Percentiles rank a stretch among this genome's conserved stretches.
phyloP scores from a whole-genome alignment of 2,888 invertebrate genomes.

The Cheilosia vernalis region DNA sequence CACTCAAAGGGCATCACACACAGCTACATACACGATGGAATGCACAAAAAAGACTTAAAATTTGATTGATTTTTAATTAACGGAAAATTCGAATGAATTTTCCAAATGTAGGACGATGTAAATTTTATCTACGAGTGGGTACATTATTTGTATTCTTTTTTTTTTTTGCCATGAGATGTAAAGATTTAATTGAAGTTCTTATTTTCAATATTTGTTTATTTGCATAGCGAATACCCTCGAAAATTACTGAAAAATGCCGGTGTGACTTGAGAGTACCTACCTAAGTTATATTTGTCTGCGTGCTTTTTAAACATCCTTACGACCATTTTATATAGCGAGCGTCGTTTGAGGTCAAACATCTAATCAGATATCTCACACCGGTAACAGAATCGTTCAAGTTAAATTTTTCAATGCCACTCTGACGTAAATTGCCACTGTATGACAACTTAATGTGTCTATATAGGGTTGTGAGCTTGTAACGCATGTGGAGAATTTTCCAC shows the following conservation, averaged over 20 bases:
- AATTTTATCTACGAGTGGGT: slow-evolving; percentile 27
- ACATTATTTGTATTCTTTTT: background rate
- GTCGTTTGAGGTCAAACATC: background rate
- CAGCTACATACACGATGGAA: slow-evolving; percentile 51
- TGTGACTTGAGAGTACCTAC: background rate
- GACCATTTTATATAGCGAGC: background rate
- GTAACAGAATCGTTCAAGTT: background rate
- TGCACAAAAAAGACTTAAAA: slow-evolving; percentile 75
- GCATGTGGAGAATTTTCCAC: slow-evolving; percentile 65
- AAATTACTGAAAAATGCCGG: background rate
- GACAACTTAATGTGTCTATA: slow-evolving; percentile 23
- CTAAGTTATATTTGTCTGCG: background rate
- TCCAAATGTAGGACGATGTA: slow-evolving; percentile 26
- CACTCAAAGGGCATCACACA: slow-evolving; percentile 52
- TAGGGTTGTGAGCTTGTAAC: slow-evolving; percentile 5
- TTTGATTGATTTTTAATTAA: slow-evolving; percentile 82
- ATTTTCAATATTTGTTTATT: background rate
- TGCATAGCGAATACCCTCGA: background rate
- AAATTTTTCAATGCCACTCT: slow-evolving; percentile 8
- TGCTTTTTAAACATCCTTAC: background rate
- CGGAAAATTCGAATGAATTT: slow-evolving; percentile 76
- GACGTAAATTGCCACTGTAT: slow-evolving; percentile 42
- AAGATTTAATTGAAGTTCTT: slow-evolving; percentile 59
- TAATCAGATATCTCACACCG: background rate
- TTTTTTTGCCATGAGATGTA: slow-evolving; percentile 17